Conservation (phyloP, 2,113 vertebrate genomes). For the Heterotis niloticus region DNA sequence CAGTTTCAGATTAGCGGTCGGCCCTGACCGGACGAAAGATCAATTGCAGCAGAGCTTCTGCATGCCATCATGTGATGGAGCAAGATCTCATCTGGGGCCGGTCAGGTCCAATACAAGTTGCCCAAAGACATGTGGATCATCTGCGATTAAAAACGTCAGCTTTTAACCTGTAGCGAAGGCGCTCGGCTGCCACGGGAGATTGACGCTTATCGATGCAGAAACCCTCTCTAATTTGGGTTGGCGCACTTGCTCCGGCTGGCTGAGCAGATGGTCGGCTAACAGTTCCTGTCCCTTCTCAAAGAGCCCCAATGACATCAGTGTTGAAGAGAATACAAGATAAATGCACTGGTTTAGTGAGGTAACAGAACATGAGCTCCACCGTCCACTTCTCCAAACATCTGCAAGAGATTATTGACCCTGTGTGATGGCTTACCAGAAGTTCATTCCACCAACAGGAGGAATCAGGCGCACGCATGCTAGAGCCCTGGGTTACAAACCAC, state of each 20-base stretch:
- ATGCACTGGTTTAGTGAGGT: neutral
- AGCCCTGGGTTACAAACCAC: neutral
- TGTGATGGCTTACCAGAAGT: conserved; percentile 14
- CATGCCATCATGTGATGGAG: conserved; percentile 44
- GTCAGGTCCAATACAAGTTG: conserved; percentile 49
- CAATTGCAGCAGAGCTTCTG: conserved; percentile 31
- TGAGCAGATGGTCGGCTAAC: conserved; percentile 47
- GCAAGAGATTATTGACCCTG: conserved; percentile 5
- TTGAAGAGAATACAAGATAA: conserved; percentile 27
- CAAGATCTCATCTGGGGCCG: conserved; percentile 63
- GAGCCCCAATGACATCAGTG: conserved; percentile 37
- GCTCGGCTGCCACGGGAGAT: conserved; percentile 62
- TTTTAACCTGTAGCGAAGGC: conserved; percentile 58
- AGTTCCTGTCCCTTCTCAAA: conserved; percentile 43
- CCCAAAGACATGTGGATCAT: conserved; percentile 57
- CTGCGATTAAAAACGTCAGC: conserved; percentile 68
- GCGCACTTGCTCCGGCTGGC: conserved; percentile 40
- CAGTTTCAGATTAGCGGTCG: neutral
- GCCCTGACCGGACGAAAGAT: neutral
- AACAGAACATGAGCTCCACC: neutral
- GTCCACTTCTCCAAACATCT: conserved; percentile 4
- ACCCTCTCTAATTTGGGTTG: conserved; percentile 58
- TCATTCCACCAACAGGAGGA: neutral
- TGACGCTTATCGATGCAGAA: conserved; percentile 71
- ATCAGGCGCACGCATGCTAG: neutral